Conservation (phyloP, 2,797 vertebrate genomes). For the Urocyon cinereoargenteus region DNA sequence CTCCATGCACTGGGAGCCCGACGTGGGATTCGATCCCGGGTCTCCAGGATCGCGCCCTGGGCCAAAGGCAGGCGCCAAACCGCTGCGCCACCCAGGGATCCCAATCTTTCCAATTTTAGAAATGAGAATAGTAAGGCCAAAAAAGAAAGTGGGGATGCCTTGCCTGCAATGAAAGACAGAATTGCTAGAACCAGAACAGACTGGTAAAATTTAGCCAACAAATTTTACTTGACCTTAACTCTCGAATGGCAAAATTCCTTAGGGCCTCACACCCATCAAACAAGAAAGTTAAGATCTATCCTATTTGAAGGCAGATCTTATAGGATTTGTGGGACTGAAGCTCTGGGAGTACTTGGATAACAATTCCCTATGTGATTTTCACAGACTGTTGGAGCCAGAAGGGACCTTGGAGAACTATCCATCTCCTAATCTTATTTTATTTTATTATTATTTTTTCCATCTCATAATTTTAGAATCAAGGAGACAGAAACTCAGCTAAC, state of each 20-base stretch:
- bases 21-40: too few relatives aligned
- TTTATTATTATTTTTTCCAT: neutral
- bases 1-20: too few relatives aligned
- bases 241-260: neutral
- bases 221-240: neutral
- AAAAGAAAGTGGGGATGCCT: neutral
- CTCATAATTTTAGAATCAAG: neutral
- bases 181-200: neutral
- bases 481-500: slow-evolving; percentile 29
- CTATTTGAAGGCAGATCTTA: neutral
- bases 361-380: neutral
- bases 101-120: neutral
- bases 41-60: too few relatives aligned
- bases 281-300: neutral
- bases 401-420: neutral
- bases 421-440: neutral
- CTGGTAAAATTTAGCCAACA: too few relatives aligned
- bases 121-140: neutral
- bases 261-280: neutral
- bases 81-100: too few relatives aligned
- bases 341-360: neutral
- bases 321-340: neutral
- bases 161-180: neutral
- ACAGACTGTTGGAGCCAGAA: neutral
- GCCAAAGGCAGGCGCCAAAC: too few relatives aligned